A percentile compares a stretch with the other conserved stretches of the same genome.
Conservation (phyloP, 2,113 vertebrate genomes). For the Brachionichthys hirsutus region DNA sequence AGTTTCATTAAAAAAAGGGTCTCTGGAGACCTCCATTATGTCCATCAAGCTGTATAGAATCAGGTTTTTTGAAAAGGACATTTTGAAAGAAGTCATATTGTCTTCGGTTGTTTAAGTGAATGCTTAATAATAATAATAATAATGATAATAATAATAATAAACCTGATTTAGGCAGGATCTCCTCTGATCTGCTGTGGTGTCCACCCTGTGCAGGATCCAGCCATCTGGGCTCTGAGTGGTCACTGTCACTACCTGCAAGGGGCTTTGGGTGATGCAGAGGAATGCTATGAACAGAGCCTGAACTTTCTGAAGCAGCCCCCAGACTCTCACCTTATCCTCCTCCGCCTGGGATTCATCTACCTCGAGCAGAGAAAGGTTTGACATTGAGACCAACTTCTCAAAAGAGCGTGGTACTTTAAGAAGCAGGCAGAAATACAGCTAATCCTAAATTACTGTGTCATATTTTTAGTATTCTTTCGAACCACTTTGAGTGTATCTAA, state of each 20-base stretch:
- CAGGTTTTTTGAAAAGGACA: no score
- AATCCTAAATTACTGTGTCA: no score
- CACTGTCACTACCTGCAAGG: slow-evolving; percentile 83
- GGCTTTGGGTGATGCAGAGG: slow-evolving; percentile 75
- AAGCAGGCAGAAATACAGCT: no score
- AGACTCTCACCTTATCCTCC: slow-evolving; percentile 81
- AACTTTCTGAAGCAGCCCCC: slow-evolving; percentile 77
- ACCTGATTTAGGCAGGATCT: not conserved
- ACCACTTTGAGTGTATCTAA: not conserved
- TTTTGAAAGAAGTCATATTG: no score
- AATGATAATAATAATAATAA: not conserved
- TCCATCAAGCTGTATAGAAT: no score
- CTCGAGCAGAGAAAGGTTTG: slow-evolving; percentile 82
- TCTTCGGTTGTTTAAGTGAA: no score
- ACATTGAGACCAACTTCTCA: slow-evolving; percentile 3
- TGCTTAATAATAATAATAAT: no score
- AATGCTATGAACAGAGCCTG: slow-evolving; percentile 85
- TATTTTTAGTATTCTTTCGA: not conserved
- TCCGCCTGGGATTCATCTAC: slow-evolving; percentile 87
- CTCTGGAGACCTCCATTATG: no score
- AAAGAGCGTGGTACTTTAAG: no score
- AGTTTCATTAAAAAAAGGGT: no score
- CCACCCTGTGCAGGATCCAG: slow-evolving; percentile 72
- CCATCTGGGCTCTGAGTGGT: slow-evolving; percentile 87
- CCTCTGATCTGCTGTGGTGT: not conserved